phyloP scores from a whole-genome alignment of 2,888 invertebrate genomes.

The Caenorhabditis imperialis region DNA sequence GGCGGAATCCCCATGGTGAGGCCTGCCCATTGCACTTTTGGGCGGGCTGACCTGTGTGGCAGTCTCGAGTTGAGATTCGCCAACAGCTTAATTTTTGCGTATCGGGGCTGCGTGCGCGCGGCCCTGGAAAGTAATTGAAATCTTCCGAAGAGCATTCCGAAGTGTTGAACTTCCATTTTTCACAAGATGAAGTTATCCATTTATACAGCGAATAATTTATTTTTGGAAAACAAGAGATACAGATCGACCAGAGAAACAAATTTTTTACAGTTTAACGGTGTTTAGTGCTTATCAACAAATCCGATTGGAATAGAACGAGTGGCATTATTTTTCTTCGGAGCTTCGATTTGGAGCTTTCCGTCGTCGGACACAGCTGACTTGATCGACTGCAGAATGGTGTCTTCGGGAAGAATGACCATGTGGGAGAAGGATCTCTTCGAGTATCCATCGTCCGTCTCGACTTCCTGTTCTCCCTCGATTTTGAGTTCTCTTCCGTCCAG shows the following conservation, averaged over 20 bases:
- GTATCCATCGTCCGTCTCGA: constrained; percentile 29
- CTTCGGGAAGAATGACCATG: constrained; percentile 46
- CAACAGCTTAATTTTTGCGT: constrained; percentile 75
- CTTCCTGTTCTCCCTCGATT: constrained; percentile 44
- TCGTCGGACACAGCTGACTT: no score
- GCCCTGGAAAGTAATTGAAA: background rate
- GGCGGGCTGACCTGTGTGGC: constrained; percentile 85
- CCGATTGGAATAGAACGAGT: constrained; percentile 31
- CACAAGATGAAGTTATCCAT: no score
- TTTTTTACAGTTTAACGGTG: no score
- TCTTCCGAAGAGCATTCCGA: background rate
- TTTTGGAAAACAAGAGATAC: no score
- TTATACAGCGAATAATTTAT: no score
- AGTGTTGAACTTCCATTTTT: background rate
- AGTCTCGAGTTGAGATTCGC: constrained; percentile 83
- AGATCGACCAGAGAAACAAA: no score
- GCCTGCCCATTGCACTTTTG: constrained; percentile 84
- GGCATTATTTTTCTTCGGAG: background rate
- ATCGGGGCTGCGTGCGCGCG: background rate
- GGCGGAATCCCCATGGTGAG: constrained; percentile 85
- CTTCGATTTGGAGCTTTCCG: no score
- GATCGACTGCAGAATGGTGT: no score
- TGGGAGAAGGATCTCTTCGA: constrained; percentile 40
- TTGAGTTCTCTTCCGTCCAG: constrained; percentile 42
- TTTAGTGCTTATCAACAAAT: constrained; percentile 17